phyloP scores from a whole-genome alignment of 2,797 vertebrate genomes.

The Balearica regulorum region DNA sequence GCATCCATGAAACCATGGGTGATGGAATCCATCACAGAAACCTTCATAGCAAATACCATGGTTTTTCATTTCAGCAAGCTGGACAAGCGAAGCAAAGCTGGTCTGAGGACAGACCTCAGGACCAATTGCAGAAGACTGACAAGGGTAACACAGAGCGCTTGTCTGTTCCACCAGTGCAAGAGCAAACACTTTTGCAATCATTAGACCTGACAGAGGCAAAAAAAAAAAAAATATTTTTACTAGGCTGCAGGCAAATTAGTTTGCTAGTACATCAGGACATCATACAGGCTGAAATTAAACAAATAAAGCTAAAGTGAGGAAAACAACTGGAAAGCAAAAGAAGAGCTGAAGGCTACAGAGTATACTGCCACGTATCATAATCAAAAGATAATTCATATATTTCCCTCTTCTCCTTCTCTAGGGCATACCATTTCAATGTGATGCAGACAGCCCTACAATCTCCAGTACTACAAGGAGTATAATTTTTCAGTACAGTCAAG shows the following conservation, averaged over 20 bases:
- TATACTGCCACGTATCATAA: neutral
- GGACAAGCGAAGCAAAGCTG: neutral
- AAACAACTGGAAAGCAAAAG: neutral
- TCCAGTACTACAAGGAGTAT: neutral
- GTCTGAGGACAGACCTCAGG: neutral
- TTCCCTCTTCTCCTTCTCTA: neutral
- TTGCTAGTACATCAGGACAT: neutral
- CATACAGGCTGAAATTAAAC: conserved; percentile 16
- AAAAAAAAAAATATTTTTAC: neutral
- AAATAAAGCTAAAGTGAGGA: conserved; percentile 15
- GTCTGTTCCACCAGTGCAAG: neutral
- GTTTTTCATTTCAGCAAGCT: neutral
- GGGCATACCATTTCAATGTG: neutral
- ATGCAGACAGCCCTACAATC: neutral
- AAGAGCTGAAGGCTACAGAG: conserved; percentile 1
- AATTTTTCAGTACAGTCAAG: neutral
- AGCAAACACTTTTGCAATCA: neutral
- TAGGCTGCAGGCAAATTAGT: neutral
- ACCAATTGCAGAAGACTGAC: neutral
- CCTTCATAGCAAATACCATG: neutral
- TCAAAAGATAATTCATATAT: neutral
- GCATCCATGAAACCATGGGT: neutral
- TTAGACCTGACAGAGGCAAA: conserved; percentile 16
- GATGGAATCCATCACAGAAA: neutral
- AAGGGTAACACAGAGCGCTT: neutral